Base-by-base conservation (phyloP, 2,113 vertebrate species). In the Pseudolaguvia tuberculata region DNA sequence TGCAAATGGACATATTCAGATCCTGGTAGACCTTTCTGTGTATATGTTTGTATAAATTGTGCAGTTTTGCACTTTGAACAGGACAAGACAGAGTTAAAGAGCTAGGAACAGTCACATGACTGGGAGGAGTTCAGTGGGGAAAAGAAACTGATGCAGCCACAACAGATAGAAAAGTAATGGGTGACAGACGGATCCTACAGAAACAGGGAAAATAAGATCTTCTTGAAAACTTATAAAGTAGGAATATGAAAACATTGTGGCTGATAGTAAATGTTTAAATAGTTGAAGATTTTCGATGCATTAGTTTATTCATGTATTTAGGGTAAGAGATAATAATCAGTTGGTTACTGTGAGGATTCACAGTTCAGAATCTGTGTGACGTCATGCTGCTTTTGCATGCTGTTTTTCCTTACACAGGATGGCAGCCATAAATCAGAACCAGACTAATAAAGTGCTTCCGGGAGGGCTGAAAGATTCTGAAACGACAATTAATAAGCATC, bases 111-210 rank as follows among this genome's bases (percentile, higher is more conserved):
- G 50, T 68, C 73, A 75, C 14, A n/a, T 29, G 20, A 27, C 29
- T 56, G 14, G 73, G 63, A n/a, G 63, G 72, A 42, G 29, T 31
- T 2, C 6, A 21, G 25, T 51, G 29, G 3, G 48, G 31, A 73
- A 73, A 73, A 6, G 72, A 73, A 73, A 73, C 58, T 15, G n/a
- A 27, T 50, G 2, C 25, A 59, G 11, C 13, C 27, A 21, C 27
- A 5, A 12, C n/a, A 23, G n/a, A n/a, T n/a, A 35, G 8, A 21
- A 14, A 5, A 18, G 13, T 13, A 58, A 18, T 29, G 25, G 17
- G 59, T n/a, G 23, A 23, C 25, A 20, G 53, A 7, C 23, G 35
- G 5, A 53, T 12, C 5, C 1, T 42, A 23, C n/a, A 53, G n/a
- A 52, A 63, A 52, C 1, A 0, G 20, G 14, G 14, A 14, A 20